These are phyloP conservation scores for Aphelenchoides avenae DNA, from an alignment of 1,140 invertebrate genomes.

Conservation along the genomic window DNA sequence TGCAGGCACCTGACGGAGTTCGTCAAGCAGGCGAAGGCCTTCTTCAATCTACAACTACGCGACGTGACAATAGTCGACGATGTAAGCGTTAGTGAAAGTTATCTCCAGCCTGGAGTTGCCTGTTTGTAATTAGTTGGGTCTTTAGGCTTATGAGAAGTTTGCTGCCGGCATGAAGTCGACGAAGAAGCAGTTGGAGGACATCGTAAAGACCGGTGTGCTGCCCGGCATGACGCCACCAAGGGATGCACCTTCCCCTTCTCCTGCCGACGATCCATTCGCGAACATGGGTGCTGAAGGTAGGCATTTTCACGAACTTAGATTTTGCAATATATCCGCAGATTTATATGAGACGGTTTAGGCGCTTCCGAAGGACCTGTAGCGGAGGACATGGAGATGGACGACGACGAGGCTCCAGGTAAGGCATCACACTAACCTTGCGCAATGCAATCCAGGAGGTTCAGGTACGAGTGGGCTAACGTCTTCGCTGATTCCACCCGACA, in stretches of 20 bases:
- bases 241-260: constrained; percentile 45
- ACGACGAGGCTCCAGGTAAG: constrained; percentile 44
- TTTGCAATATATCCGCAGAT: too few species aligned
- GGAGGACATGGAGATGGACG: constrained; percentile 53
- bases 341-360: too few species aligned
- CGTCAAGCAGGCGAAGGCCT: constrained; percentile 32
- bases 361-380: too few species aligned
- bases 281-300: too few species aligned
- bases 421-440: too few species aligned
- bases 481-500: constrained; percentile 26
- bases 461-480: constrained; percentile 7
- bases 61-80: constrained; percentile 49
- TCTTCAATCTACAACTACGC: constrained; percentile 40
- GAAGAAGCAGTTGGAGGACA: constrained; percentile 27
- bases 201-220: constrained; percentile 25
- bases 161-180: constrained; percentile 29
- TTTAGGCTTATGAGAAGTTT: constrained; percentile 47
- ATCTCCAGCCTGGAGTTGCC: neutral
- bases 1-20: constrained; percentile 30
- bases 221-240: constrained; percentile 33
- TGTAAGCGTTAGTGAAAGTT: constrained; percentile 23
- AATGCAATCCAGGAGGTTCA: too few species aligned
- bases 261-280: constrained; percentile 35
- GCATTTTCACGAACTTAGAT: too few species aligned
- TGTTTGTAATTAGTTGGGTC: constrained; percentile 1